Conservation (phyloP, 2,888 invertebrate species). For the Mylabris sibirica region DNA sequence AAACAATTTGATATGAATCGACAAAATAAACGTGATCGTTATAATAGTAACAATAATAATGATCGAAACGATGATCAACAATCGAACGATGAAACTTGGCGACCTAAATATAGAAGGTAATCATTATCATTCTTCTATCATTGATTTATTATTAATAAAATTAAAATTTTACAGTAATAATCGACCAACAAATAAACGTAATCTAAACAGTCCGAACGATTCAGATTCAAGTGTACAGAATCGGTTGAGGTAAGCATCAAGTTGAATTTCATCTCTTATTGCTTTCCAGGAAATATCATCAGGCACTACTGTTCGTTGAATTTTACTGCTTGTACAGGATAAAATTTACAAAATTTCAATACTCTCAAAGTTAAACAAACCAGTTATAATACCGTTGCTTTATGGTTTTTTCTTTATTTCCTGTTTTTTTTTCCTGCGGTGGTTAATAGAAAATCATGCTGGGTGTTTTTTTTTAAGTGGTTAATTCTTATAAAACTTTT, state of each 20-base stretch:
- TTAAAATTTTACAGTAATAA: not conserved
- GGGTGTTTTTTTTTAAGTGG: no score
- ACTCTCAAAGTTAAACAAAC: no score
- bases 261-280: not conserved
- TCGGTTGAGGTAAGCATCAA: not conserved
- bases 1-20: not conserved
- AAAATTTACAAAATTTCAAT: no score
- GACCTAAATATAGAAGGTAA: not conserved
- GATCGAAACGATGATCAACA: constrained; percentile 17
- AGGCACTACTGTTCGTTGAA: no score
- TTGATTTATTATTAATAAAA: not conserved
- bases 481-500: no score
- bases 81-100: constrained; percentile 20
- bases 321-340: no score
- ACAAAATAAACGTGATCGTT: not conserved
- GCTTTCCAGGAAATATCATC: no score
- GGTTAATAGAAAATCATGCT: no score
- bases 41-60: constrained; percentile 19
- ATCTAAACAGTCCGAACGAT: not conserved
- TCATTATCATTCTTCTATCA: not conserved
- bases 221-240: not conserved
- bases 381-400: no score
- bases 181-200: not conserved
- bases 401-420: no score
- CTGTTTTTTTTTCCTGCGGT: no score